A percentile compares a stretch with the other conserved stretches of the same genome.
Evolutionary conservation across 2,888 invertebrate genomes (phyloP).

Genomic region (Sarcophaga variegata): DNA sequence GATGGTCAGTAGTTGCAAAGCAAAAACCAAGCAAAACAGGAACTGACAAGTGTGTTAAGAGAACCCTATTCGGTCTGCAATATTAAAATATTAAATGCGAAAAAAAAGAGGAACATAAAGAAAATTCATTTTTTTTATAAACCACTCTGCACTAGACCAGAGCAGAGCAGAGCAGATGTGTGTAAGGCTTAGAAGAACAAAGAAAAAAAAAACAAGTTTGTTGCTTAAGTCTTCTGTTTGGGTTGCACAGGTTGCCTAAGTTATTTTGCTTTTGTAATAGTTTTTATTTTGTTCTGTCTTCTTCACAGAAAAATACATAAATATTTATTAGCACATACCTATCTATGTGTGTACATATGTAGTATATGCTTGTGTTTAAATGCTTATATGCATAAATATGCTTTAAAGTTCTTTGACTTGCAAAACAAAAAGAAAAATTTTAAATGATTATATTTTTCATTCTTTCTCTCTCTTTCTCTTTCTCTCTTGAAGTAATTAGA

Average conservation of each 20-base stretch:
- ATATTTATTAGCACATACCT: conserved; percentile 10
- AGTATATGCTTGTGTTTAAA: neutral
- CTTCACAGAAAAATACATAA: conserved; percentile 41
- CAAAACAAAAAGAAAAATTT: neutral
- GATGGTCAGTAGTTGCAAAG: neutral
- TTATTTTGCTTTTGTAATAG: neutral
- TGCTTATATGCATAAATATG: neutral
- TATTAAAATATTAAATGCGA: neutral
- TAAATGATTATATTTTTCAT: neutral
- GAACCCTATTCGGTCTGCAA: conserved; percentile 32
- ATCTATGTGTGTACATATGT: neutral
- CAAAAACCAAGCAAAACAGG: conserved; percentile 28
- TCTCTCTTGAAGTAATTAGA: conserved; percentile 32
- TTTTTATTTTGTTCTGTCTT: neutral
- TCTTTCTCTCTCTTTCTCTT: too few species aligned
- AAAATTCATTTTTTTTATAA: conserved; percentile 12
- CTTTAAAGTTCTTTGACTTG: neutral
- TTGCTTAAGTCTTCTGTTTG: conserved; percentile 59
- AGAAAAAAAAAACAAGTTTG: conserved; percentile 54
- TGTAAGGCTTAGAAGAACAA: neutral
- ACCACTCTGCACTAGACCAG: too few species aligned
- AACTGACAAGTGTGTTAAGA: conserved; percentile 60
- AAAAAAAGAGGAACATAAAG: conserved; percentile 3
- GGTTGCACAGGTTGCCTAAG: neutral
- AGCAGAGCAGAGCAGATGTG: too few species aligned